Conservation (phyloP, 2,888 invertebrate genomes). For the Brachyopa scutellaris region DNA sequence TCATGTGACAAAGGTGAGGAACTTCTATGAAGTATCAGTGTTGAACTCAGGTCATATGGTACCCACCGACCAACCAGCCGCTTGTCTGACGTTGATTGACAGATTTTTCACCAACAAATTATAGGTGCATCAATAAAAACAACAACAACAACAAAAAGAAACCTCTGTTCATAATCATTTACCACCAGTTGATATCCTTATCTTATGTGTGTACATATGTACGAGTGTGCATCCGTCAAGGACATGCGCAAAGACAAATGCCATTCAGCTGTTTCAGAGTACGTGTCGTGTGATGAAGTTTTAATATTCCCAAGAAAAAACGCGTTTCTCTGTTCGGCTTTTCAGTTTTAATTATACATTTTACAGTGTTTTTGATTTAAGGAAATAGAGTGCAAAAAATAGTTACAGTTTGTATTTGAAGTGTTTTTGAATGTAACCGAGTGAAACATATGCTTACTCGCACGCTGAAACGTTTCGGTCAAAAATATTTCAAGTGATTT, state of each 20-base stretch:
- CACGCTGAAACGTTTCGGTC: too few species aligned
- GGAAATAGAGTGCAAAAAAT: too few species aligned
- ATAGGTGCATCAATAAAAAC: slow-evolving; percentile 35
- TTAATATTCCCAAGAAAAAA: too few species aligned
- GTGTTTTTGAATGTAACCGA: too few species aligned
- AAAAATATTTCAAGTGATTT: too few species aligned
- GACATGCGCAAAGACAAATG: slow-evolving; percentile 26
- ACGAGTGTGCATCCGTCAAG: too few species aligned
- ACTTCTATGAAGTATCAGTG: slow-evolving; percentile 85
- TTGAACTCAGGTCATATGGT: slow-evolving; percentile 87
- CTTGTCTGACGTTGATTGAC: slow-evolving; percentile 84
- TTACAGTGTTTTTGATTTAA: too few species aligned
- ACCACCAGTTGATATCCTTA: slow-evolving; percentile 50
- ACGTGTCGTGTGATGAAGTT: too few species aligned
- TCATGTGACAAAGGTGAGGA: slow-evolving; percentile 84
- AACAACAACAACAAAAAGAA: slow-evolving; percentile 1
- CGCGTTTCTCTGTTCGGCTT: too few species aligned
- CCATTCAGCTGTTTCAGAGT: slow-evolving; percentile 7
- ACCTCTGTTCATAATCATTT: slow-evolving; percentile 3
- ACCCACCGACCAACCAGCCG: slow-evolving; percentile 85
- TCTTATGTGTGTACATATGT: not conserved
- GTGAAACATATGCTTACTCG: too few species aligned
- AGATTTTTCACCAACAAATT: slow-evolving; percentile 82
- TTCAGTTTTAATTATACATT: too few species aligned
- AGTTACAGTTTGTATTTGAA: too few species aligned